Evolutionary conservation across 2,797 vertebrate species (phyloP), one percentile per base, ranked within the genome.

Genomic region (Micrastur ruficollis): DNA sequence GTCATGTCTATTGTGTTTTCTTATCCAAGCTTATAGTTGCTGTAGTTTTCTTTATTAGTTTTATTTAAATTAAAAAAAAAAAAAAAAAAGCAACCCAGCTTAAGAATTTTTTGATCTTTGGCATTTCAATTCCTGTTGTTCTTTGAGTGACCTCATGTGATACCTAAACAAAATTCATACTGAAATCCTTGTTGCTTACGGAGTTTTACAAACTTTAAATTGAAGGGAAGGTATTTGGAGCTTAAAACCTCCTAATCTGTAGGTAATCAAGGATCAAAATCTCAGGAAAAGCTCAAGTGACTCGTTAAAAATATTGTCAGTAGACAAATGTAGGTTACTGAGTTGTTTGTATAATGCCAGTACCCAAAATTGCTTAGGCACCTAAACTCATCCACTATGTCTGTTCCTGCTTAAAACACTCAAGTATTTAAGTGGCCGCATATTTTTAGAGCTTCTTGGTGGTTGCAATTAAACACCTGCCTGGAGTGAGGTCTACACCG

Each of bases 151-250:
- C 31, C 82, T 63, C 31, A 27, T 6, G 15, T 7, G 26, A 70
- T 12, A 71, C 2, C 46, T 44, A 38, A 68, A 18, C 26, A 70
- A 86, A 84, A 86, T 6, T 6, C 9, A 27, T 0, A 0, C 46
- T 31, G 29, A 83, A 56, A 12, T 68, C 17, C 38, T 65, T 53
- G 34, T 42, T 74, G 12, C 32, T 67, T 40, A 20, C 3, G 44
- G 36, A 53, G 5, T 63, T 85, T 82, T 63, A 53, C 6, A 42
- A 6, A 5, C 21, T 84, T 86, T 47, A 78, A 71, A 13, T 65
- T 46, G 31, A 47, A 59, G 2, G 49, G 32, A 84, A 84, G 4
- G 32, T 50, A 36, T 40, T 52, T 49, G 12, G 20, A 56, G 12
- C 11, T 61, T 62, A 32, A 52, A 58, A 1, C 2, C 2, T 16